A percentile compares a stretch with the other conserved stretches of the same genome.
Evolutionary conservation across 2,113 vertebrate genomes (phyloP).

Genomic region (Cygnus buccinator): DNA sequence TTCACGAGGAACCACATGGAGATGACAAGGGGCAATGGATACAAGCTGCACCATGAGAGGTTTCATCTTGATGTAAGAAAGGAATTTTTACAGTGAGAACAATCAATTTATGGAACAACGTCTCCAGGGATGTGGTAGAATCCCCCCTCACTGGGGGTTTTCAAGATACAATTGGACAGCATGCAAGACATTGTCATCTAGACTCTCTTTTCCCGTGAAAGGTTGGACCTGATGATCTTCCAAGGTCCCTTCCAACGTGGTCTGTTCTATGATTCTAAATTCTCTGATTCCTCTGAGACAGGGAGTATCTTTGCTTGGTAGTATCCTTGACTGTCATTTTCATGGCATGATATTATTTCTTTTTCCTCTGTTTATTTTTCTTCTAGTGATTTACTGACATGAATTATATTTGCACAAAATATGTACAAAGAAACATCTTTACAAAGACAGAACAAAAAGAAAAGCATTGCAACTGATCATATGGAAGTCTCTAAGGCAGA

Average conservation of each 20-base stretch:
- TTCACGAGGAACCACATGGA: neutral
- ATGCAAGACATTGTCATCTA: neutral
- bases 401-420: neutral
- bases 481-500: neutral
- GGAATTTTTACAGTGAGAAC: neutral
- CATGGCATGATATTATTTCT: neutral
- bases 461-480: neutral
- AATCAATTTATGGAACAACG: neutral
- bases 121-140: neutral
- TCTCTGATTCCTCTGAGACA: neutral
- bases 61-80: neutral
- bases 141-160: neutral
- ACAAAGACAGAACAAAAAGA: neutral
- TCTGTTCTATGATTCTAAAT: neutral
- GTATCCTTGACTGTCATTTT: neutral
- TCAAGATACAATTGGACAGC: neutral
- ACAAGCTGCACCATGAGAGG: neutral
- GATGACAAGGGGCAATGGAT: neutral
- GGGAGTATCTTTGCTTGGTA: neutral
- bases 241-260: neutral
- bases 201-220: neutral
- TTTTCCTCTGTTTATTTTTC: neutral
- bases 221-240: neutral
- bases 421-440: neutral
- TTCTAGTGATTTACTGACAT: neutral